Evolutionary conservation across 37 sponge, comb jelly and placozoan genomes (phyloP), one percentile per base, ranked within the genome.

Genomic region (Axinella damicornis): DNA sequence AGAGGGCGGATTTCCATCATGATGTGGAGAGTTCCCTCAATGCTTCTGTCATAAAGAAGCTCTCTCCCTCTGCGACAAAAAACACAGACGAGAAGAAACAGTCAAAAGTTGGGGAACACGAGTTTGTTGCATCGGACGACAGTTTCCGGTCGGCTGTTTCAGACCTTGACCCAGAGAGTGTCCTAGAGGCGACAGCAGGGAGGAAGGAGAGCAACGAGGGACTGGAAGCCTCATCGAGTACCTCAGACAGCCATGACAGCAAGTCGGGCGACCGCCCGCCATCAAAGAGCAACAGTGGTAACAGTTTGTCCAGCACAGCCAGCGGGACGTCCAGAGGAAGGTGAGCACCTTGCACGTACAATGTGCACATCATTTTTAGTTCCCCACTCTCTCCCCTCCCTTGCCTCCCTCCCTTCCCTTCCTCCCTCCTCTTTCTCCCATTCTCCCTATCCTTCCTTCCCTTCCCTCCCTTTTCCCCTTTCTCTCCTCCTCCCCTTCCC

Each of bases 101-200:
- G 15, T 56, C 57, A 19, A 18, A 56, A 56, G 15, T 56, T 12
- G 5, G 5, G 62, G 25, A 61, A 25, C 2, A 61, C 11, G 81
- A 80, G 6, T 80, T 56, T 53, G 54, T 53, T 4, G 66, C 66
- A 9, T 83, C 84, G 9, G 84, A 83, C 18, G 84, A 83, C 34
- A 83, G 84, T 40, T 83, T 73, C 36, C 84, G 53, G 18, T 83
- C 84, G 5, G 84, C 84, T 34, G n/a, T 65, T 20, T 83, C 84
- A 0, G 84, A 83, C 5, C 52, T 83, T 52, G 81, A 80, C 35
- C 21, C 53, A 33, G 74, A 67, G n/a, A 34, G 67, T 41, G 36
- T n/a, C 36, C 20, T 41, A 19, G 62, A 77, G n/a, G n/a, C n/a
- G n/a, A n/a, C n/a, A n/a, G n/a, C 32, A 77, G 58, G 19, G 36